Base-by-base conservation (phyloP, 2,113 vertebrate species). In the Caloenas nicobarica region DNA sequence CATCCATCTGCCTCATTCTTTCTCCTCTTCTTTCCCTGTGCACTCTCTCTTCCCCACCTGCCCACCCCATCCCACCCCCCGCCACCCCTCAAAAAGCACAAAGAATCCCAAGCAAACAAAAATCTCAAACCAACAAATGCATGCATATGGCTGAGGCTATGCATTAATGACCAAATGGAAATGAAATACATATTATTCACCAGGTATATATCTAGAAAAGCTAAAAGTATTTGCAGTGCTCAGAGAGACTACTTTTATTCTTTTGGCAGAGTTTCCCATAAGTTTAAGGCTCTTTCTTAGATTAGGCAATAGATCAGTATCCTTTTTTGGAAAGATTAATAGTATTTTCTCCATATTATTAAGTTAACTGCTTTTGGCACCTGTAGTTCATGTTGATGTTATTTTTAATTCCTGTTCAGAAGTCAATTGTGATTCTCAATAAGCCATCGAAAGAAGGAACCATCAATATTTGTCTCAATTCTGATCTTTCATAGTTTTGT, bases 341-440 rank as follows among this genome's bases (percentile, higher is more conserved):
- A 88, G 34, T 82, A 88, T 94, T 95, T 96, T 97, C 60, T 85
- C 95, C 64, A 76, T 95, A 85, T 97, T 97, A 96, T 93, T 95
- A 96, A 96, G 60, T 93, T 95, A 96, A 96, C 95, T 96, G 86
- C 31, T 96, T 97, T 97, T 84, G 60, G 54, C 77, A 89, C 61
- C 82, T 94, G 53, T 97, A 93, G 97, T 96, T 97, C 91, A 96
- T 91, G 38, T 76, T 42, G 89, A 95, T 97, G 96, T 91, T 97
- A 96, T 97, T 97, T 97, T 97, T 96, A 96, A 95, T 97, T 96
- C 83, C 71, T 89, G 86, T 96, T 97, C 96, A 97, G 71, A 94
- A 97, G 40, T 80, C 42, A 96, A 91, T 94, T 97, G 81, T 96
- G 81, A 86, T 89, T 94, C 89, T 62, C 81, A 95, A 76, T 92